Conservation (phyloP, 2,797 vertebrate species). For the Anniella stebbinsi region DNA sequence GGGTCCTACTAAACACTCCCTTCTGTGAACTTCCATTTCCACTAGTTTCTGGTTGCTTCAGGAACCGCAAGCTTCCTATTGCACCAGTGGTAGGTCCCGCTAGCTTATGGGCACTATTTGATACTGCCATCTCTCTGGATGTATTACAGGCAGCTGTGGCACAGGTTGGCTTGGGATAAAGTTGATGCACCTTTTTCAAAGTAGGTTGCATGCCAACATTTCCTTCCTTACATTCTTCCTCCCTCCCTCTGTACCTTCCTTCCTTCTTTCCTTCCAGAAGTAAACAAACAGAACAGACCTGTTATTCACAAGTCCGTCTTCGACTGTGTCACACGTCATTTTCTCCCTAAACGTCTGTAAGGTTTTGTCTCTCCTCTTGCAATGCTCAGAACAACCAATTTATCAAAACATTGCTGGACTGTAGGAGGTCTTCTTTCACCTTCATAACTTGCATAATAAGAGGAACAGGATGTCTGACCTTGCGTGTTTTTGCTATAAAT, state of each 20-base stretch:
- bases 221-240: no score
- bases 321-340: neutral
- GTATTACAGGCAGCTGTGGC: neutral
- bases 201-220: neutral
- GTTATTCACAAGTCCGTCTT: constrained; percentile 34
- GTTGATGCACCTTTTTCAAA: neutral
- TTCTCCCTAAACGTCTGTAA: constrained; percentile 13
- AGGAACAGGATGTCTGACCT: constrained; percentile 25
- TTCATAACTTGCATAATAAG: constrained; percentile 24
- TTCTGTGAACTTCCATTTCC: no score
- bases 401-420: constrained; percentile 21
- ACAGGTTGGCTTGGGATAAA: rapidly evolving
- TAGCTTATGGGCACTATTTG: no score
- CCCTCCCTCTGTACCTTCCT: neutral
- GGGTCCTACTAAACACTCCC: no score
- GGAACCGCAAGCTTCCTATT: no score
- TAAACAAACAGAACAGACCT: neutral
- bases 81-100: neutral
- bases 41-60: no score
- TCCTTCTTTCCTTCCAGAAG: neutral
- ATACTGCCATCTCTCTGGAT: neutral
- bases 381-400: constrained; percentile 7
- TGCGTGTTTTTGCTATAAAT: constrained; percentile 1
- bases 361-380: constrained; percentile 20
- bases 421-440: constrained; percentile 31